Evolutionary conservation across 1,140 invertebrate species (phyloP), one percentile per base, ranked within the genome.

Genomic region (Campoletis sonorensis): DNA sequence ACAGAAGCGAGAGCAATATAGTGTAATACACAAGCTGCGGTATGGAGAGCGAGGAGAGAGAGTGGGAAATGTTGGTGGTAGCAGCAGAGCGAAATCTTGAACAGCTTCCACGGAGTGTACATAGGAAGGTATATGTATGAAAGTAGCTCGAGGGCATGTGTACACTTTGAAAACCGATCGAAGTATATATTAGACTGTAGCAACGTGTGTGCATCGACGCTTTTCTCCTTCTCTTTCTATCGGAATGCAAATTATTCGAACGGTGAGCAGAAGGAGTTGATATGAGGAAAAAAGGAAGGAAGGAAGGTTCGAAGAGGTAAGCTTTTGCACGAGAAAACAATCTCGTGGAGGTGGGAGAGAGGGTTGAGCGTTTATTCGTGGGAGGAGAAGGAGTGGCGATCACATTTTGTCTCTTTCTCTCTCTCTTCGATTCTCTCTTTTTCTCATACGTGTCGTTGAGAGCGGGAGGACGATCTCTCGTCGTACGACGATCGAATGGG

Each of bases 351-450:
- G 21, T 33, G 58, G 78, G 76, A 49, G 40, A 58, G 79, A 73
- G 72, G 79, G 68, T 72, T 72, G 75, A 79, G 71, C 61, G 61
- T 64, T 64, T 64, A 64, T 64, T 64, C 61, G 61, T 64, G 61
- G 61, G 61, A 64, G 61, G 23, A 64, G 61, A 64, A 64, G 21
- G 61, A 26, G 61, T 64, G 61, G 61, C 61, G 21, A 64, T 64
- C 61, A 23, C 61, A 27, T 26, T 64, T 21, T 64, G 4, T 54
- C 49, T 54, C 18, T 15, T 15, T 54, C 15, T 15, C 18, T 54
- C 49, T 54, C 51, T n/a, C 51, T n/a, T 18, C 5, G 5, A 10
- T 1, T 8, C 40, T 45, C 8, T 13, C 11, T 13, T 11, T 8
- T 11, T 33, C 7, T 33, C 7, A 4, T 7, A 4, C 30, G 2